These are phyloP conservation scores for Dolichallabes microphthalmus DNA, from an alignment of 2,113 vertebrate genomes.

Conservation along the genomic window DNA sequence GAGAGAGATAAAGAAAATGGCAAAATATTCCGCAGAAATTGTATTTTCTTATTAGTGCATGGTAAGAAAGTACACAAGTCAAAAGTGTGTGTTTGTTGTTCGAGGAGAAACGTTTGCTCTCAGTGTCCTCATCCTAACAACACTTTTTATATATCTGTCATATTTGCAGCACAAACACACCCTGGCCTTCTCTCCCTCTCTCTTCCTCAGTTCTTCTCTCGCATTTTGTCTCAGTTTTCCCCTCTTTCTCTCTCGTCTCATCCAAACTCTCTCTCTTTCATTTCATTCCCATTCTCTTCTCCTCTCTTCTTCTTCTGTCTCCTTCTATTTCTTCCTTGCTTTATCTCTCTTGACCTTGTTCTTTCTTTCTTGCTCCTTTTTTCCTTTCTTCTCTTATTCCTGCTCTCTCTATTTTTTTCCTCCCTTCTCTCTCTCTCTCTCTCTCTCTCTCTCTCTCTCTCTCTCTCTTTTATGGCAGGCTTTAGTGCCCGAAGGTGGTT, in stretches of 20 bases:
- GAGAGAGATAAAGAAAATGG: neutral
- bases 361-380: too few species aligned
- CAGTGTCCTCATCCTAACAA: neutral
- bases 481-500: too few species aligned
- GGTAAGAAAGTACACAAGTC: neutral
- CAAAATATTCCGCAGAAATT: neutral
- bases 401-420: neutral
- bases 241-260: neutral
- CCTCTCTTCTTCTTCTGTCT: neutral
- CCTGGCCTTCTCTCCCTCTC: neutral
- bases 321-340: neutral
- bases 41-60: neutral
- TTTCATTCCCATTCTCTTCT: neutral
- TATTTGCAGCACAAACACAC: neutral
- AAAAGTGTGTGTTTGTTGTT: neutral
- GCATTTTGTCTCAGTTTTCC: neutral
- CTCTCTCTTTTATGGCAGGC: neutral
- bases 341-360: too few species aligned
- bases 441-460: neutral
- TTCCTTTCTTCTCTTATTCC: too few species aligned
- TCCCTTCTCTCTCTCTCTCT: too few species aligned
- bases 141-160: neutral
- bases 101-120: neutral
- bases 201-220: neutral
- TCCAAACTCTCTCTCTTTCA: neutral